Evolutionary conservation across 2,113 vertebrate species (phyloP).

Genomic region (Rhizomys pruinosus): DNA sequence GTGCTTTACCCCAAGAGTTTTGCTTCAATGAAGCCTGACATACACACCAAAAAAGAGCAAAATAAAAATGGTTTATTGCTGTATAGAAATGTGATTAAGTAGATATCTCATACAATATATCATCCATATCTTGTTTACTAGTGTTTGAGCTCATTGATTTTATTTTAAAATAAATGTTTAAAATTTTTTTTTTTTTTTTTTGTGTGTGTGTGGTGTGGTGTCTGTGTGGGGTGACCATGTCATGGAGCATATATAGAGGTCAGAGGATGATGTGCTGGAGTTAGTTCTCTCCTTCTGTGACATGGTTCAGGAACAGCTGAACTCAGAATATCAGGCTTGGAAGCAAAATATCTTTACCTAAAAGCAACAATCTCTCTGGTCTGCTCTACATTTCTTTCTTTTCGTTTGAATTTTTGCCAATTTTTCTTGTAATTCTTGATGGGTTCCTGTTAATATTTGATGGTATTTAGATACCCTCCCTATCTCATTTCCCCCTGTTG

Average conservation of each 20-base stretch:
- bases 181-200: not conserved
- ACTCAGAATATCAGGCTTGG: not conserved
- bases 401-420: too few relatives aligned
- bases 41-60: not conserved
- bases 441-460: too few relatives aligned
- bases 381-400: too few relatives aligned
- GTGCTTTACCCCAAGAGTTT: not conserved
- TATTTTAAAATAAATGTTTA: not conserved
- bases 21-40: slow-evolving; percentile 6
- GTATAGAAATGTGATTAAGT: not conserved
- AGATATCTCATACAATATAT: not conserved
- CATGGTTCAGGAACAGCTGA: not conserved
- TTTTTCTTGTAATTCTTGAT: too few relatives aligned
- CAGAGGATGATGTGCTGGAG: not conserved
- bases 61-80: not conserved
- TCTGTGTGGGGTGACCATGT: not conserved
- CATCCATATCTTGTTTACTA: not conserved
- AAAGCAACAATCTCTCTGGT: not conserved
- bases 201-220: not conserved
- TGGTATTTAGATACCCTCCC: too few relatives aligned
- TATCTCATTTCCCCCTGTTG: too few relatives aligned
- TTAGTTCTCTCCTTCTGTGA: not conserved
- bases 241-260: not conserved
- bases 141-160: not conserved
- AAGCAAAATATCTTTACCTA: not conserved